Conservation (phyloP, 2,888 invertebrate genomes). For the Leucania comma region DNA sequence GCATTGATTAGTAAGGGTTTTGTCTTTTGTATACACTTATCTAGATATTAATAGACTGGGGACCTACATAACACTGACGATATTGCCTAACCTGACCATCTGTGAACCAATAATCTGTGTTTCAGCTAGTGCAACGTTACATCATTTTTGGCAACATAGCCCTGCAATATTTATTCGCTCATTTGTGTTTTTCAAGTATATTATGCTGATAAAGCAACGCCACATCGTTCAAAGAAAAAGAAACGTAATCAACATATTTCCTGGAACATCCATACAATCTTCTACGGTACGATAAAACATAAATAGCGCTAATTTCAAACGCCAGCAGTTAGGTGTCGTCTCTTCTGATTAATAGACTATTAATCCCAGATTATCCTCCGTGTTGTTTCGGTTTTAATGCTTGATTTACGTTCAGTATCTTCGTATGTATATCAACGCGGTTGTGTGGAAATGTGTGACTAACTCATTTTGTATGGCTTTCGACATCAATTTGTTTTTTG, state of each 20-base stretch:
- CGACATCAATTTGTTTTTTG: conserved; percentile 9
- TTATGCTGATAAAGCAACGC: not conserved
- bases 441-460: conserved; percentile 44
- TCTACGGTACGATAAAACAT: conserved; percentile 38
- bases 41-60: no score
- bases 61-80: no score
- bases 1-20: no score
- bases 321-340: conserved; percentile 74
- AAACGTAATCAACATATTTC: conserved; percentile 5
- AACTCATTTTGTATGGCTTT: conserved; percentile 40
- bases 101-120: no score
- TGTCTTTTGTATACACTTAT: no score
- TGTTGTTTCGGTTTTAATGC: conserved; percentile 69
- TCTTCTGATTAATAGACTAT: conserved; percentile 78
- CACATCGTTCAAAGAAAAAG: not conserved
- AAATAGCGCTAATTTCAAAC: conserved; percentile 69
- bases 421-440: conserved; percentile 52
- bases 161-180: no score
- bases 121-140: no score
- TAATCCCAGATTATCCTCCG: conserved; percentile 77
- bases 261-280: conserved; percentile 13
- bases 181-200: no score
- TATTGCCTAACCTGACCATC: no score
- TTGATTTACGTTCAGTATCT: conserved; percentile 66
- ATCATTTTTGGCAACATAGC: no score